phyloP scores from a whole-genome alignment of 2,113 vertebrate species.

The Triplophysa rosa region DNA sequence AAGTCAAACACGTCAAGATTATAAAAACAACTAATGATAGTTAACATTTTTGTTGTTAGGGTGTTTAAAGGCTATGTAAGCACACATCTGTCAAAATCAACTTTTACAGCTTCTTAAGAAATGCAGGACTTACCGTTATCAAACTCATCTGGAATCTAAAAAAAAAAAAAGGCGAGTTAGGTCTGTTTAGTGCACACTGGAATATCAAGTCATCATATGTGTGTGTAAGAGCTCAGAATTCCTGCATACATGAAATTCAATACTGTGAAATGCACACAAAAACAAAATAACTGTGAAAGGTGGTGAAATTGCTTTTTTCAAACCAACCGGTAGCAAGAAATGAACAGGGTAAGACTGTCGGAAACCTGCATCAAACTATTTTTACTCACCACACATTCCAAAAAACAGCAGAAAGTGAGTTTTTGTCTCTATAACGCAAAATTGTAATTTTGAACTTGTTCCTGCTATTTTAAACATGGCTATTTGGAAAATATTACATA shows the following conservation, averaged over 20 bases:
- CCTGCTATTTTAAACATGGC: too few relatives aligned
- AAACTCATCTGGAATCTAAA: constrained; percentile 89
- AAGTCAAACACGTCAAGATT: too few relatives aligned
- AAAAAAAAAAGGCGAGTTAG: constrained; percentile 39
- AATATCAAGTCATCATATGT: neutral
- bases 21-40: too few relatives aligned
- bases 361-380: neutral
- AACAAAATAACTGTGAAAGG: neutral
- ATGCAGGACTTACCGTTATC: constrained; percentile 82
- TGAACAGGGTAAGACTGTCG: neutral
- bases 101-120: neutral
- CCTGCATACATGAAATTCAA: neutral
- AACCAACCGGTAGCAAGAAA: too few relatives aligned
- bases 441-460: too few relatives aligned
- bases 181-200: neutral
- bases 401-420: too few relatives aligned
- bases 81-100: neutral
- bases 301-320: neutral
- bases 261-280: neutral
- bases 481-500: too few relatives aligned
- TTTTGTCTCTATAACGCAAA: too few relatives aligned
- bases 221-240: neutral
- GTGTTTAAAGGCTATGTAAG: neutral
- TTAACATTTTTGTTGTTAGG: neutral
- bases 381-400: too few relatives aligned